Evolutionary conservation across 2,888 invertebrate species (phyloP).

Genomic region (Taenaris catops): DNA sequence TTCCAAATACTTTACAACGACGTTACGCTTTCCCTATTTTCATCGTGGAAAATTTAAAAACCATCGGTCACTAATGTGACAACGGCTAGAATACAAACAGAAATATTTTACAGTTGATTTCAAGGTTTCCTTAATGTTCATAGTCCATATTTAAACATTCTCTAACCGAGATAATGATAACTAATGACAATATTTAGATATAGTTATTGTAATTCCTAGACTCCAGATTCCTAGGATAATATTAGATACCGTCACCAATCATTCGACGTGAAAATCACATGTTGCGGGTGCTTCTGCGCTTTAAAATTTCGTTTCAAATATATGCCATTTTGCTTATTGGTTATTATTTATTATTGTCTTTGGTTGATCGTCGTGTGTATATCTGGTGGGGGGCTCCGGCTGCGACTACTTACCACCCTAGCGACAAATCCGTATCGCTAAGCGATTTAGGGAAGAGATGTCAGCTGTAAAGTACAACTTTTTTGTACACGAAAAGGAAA

Average conservation of each 20-base stretch:
- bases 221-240: conserved; percentile 2
- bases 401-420: too few species aligned
- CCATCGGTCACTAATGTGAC: conserved; percentile 76
- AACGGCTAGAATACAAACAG: conserved; percentile 71
- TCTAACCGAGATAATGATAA: neutral
- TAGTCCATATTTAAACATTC: conserved; percentile 9
- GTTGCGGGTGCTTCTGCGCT: neutral
- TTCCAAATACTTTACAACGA: conserved; percentile 70
- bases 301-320: neutral
- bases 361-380: too few species aligned
- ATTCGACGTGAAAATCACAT: conserved; percentile 7
- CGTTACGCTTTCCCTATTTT: conserved; percentile 77
- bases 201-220: conserved; percentile 6
- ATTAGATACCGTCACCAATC: conserved; percentile 2
- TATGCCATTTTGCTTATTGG: too few species aligned
- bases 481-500: too few species aligned
- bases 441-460: too few species aligned
- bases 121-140: conserved; percentile 42
- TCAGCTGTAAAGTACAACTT: too few species aligned
- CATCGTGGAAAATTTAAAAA: conserved; percentile 77
- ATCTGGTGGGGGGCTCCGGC: too few species aligned
- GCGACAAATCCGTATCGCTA: too few species aligned
- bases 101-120: conserved; percentile 74
- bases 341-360: too few species aligned
- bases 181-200: neutral